These are phyloP conservation scores for Coenobita brevimanus DNA, from an alignment of 1,140 invertebrate species.

Conservation along the genomic window DNA sequence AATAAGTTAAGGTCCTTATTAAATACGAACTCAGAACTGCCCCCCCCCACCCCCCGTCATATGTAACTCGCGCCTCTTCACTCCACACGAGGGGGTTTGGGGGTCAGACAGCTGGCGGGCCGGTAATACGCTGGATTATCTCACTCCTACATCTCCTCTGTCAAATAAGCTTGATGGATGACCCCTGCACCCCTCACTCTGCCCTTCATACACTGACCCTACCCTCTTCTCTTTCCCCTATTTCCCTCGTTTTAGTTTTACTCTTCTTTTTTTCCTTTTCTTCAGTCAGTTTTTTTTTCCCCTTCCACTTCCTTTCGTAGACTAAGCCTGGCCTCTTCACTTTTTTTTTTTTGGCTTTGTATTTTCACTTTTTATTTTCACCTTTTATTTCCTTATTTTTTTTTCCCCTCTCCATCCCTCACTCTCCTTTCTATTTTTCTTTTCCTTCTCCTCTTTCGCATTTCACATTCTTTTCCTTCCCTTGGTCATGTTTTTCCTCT, in stretches of 20 bases:
- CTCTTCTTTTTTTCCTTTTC: slow-evolving; percentile 9
- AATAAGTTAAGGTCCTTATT: too few relatives aligned
- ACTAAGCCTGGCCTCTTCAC: neutral
- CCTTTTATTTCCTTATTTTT: neutral
- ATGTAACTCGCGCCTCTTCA: too few relatives aligned
- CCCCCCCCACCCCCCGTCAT: too few relatives aligned
- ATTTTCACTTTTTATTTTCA: neutral
- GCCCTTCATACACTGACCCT: too few relatives aligned
- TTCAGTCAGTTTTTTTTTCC: neutral
- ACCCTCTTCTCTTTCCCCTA: too few relatives aligned
- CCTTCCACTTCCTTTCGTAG: neutral
- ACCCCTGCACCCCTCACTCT: neutral
- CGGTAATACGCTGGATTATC: slow-evolving; percentile 32
- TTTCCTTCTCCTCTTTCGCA: neutral
- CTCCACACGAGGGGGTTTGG: neutral
- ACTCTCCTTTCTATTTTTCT: neutral
- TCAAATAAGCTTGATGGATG: slow-evolving; percentile 54
- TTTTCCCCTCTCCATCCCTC: neutral
- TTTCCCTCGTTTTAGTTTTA: too few relatives aligned
- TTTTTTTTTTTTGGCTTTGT: neutral
- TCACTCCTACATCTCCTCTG: slow-evolving; percentile 33
- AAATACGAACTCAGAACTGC: too few relatives aligned
- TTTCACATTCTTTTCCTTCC: neutral
- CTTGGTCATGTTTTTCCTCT: neutral
- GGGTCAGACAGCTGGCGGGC: slow-evolving; percentile 18